phyloP scores from a whole-genome alignment of 2,797 vertebrate species.

The Platalea minor region DNA sequence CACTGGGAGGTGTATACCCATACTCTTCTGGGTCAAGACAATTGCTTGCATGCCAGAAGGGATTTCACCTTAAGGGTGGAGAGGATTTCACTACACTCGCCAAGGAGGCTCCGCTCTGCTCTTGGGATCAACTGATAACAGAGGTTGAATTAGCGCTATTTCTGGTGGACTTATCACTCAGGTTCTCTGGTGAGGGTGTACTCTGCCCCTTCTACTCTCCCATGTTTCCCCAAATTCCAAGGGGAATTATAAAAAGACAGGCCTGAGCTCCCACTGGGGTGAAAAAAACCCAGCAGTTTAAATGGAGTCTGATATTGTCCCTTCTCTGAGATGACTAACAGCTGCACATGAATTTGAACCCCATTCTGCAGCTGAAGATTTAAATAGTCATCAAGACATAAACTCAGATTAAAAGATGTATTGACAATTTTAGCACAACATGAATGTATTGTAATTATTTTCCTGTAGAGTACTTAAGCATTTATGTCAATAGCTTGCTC shows the following conservation, averaged over 20 bases:
- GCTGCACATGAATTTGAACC: neutral
- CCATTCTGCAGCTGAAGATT: neutral
- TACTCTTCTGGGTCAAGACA: neutral
- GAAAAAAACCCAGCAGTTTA: neutral
- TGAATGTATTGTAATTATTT: neutral
- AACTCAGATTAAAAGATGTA: neutral
- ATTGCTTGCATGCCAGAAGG: neutral
- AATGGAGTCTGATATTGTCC: neutral
- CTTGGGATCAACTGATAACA: neutral
- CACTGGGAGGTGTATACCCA: neutral
- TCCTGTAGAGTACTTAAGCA: neutral
- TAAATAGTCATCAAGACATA: neutral
- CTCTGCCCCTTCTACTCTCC: neutral
- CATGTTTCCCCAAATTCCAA: neutral
- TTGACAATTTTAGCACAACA: neutral
- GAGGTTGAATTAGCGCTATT: neutral
- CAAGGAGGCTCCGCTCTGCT: neutral
- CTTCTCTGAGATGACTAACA: neutral
- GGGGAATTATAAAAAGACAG: neutral
- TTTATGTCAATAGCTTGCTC: neutral
- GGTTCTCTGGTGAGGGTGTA: neutral
- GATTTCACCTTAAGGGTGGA: slow-evolving; percentile 16
- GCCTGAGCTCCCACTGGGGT: neutral
- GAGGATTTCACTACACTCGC: neutral
- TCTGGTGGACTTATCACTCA: neutral